Base-by-base conservation (phyloP, 2,113 vertebrate species). In the Cephalopholis sonnerati region DNA sequence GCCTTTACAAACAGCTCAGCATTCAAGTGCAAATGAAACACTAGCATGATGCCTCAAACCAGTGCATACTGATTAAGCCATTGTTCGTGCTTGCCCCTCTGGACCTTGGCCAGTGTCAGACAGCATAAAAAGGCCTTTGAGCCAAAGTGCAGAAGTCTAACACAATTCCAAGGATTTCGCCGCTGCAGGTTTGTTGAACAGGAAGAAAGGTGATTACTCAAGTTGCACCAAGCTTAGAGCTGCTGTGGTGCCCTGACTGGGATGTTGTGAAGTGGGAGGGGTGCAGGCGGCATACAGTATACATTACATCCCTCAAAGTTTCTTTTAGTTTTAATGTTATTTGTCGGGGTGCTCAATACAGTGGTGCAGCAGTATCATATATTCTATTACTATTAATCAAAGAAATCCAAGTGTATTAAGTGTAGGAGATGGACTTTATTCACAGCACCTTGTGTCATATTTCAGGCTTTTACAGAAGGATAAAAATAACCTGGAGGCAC, bases 391-490 rank as follows among this genome's bases (percentile, higher is more conserved):
- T 81, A 70, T 63, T 48, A 77, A 79, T 85, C 64, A 85, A 79
- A 82, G 59, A 73, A 82, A 82, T 84, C 54, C 17, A 79, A 85
- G 50, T 75, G 88, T 74, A 83, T 87, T 71, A 81, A 87, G 53
- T 85, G 74, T 74, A 58, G 62, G 41, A 77, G 76, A 87, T 89
- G 54, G 75, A 85, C 72, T 85, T 71, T 39, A 76, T 77, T 85
- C 70, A 87, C 63, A 71, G 36, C 48, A 58, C 53, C 59, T 51
- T 91, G 77, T 91, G 63, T 95, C 91, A 94, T 92, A 18, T 91
- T 94, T 72, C 92, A 99, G 98, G 82, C 90, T 99, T 65, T 87
- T 99, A 90, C 96, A 99, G 89, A 97, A 96, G 89, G 97, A 99
- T 92, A 93, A 91, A 89, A 94, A 96, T 89, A 99, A 97, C 86